phyloP scores from a whole-genome alignment of 2,888 invertebrate genomes.

The Apeira syringaria region DNA sequence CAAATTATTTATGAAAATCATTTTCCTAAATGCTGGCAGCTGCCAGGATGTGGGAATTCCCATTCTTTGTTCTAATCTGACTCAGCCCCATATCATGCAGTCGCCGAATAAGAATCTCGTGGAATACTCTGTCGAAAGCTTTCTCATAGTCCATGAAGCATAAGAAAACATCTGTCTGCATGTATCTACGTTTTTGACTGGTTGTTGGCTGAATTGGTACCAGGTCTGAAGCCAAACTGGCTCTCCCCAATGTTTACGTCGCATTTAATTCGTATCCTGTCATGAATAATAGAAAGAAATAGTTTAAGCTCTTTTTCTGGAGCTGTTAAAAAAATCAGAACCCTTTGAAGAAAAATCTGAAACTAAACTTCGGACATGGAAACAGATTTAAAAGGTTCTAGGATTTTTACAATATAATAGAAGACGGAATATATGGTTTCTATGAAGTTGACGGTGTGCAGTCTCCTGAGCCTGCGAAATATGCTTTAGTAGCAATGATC shows the following conservation, averaged over 20 bases:
- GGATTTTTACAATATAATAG: constrained; percentile 33
- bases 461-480: constrained; percentile 27
- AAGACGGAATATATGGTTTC: constrained; percentile 37
- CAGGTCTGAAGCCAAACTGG: too few relatives aligned
- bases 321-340: constrained; percentile 26
- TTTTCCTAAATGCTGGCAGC: constrained; percentile 4
- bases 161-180: too few relatives aligned
- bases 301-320: constrained; percentile 29
- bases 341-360: constrained; percentile 31
- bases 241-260: too few relatives aligned
- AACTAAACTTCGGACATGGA: constrained; percentile 31
- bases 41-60: constrained; percentile 2
- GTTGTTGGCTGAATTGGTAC: too few relatives aligned
- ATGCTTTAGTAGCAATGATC: constrained; percentile 33
- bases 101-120: too few relatives aligned
- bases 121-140: too few relatives aligned
- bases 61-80: constrained; percentile 1
- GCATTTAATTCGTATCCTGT: too few relatives aligned
- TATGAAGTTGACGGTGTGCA: constrained; percentile 34
- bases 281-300: too few relatives aligned
- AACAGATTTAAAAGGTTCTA: constrained; percentile 31
- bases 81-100: too few relatives aligned
- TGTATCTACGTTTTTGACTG: too few relatives aligned
- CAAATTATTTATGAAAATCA: constrained; percentile 8
- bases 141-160: too few relatives aligned